phyloP scores from a whole-genome alignment of 2,113 vertebrate species.

The Elgaria multicarinata region DNA sequence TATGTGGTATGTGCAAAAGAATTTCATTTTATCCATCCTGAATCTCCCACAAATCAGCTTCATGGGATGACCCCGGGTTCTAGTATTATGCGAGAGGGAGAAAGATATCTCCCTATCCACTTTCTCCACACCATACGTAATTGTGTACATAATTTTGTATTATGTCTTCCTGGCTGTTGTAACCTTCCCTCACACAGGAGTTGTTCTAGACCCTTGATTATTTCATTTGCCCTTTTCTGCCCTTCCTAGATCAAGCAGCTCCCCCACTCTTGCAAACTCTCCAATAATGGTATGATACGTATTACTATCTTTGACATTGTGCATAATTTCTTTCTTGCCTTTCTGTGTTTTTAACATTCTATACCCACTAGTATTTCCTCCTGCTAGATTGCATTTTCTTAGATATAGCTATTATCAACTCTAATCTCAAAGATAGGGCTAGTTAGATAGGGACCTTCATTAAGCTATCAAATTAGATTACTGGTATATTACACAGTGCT shows the following conservation, averaged over 20 bases:
- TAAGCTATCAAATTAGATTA: neutral
- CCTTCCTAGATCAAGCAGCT: neutral
- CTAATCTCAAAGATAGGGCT: neutral
- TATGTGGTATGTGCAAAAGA: no score
- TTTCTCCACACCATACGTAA: no score
- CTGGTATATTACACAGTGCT: neutral
- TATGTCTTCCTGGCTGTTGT: no score
- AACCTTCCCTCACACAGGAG: no score
- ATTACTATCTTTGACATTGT: neutral
- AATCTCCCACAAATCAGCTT: no score
- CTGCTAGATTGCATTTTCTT: neutral
- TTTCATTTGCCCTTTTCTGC: no score
- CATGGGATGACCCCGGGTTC: no score
- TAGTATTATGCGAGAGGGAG: no score
- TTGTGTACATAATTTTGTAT: no score
- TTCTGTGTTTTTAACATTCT: neutral
- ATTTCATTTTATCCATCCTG: no score
- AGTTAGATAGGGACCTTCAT: neutral
- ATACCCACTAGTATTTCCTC: constrained; percentile 42
- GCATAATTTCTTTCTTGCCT: neutral
- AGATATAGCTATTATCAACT: neutral
- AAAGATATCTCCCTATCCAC: no score
- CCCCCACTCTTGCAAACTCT: neutral
- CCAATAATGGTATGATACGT: neutral
- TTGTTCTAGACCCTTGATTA: no score